Percentiles rank a stretch among this genome's conserved stretches.
phyloP scores from a whole-genome alignment of 2,113 vertebrate genomes.

The Phaethornis superciliosus region DNA sequence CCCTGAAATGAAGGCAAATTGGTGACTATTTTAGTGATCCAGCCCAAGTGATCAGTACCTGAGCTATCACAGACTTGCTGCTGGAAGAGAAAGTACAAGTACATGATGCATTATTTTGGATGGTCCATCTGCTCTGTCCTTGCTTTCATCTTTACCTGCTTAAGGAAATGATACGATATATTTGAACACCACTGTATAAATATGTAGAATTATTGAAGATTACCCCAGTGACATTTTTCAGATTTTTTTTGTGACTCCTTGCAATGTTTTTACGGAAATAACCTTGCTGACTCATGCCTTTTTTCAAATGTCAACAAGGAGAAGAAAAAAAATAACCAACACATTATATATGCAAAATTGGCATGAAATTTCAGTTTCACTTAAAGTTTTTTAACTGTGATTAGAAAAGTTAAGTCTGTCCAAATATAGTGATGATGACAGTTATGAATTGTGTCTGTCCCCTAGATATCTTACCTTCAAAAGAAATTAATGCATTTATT shows the following conservation, averaged over 20 bases:
- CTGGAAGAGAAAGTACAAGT: neutral
- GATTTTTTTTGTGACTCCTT: neutral
- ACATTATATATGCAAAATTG: neutral
- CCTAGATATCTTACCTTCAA: neutral
- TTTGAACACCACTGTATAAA: neutral
- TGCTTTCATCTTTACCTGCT: neutral
- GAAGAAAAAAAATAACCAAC: neutral
- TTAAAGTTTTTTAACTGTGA: neutral
- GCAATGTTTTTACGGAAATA: neutral
- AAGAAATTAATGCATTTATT: conserved; percentile 29
- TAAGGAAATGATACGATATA: neutral
- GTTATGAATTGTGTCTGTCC: neutral
- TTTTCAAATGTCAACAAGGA: neutral
- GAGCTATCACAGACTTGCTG: neutral
- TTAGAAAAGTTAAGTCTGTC: neutral
- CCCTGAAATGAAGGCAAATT: neutral
- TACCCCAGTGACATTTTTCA: neutral
- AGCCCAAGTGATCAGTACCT: neutral
- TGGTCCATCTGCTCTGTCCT: neutral
- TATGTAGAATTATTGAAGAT: neutral
- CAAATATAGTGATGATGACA: neutral
- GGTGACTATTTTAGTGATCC: neutral
- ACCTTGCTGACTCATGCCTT: neutral
- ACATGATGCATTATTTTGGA: neutral
- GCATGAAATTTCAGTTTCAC: neutral